Conservation (phyloP, 2,888 invertebrate species). For the Spatulosminthurus flaviceps region DNA sequence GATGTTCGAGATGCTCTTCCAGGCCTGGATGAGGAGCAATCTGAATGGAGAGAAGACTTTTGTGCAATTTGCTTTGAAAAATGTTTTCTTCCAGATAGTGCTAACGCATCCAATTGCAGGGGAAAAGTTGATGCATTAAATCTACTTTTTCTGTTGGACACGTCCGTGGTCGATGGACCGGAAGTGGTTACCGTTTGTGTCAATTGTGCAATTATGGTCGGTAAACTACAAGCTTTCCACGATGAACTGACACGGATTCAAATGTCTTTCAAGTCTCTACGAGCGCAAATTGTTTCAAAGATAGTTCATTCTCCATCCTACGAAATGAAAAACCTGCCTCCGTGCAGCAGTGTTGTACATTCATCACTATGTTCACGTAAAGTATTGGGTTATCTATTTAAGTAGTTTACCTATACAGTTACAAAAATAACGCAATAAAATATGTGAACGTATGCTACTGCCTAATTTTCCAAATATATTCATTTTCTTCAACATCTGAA, state of each 20-base stretch:
- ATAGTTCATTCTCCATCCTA: not conserved
- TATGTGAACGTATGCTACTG: no score
- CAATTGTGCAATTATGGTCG: not conserved
- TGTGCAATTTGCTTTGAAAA: slow-evolving; percentile 24
- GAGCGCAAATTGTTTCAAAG: slow-evolving; percentile 1
- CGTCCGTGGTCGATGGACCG: not conserved
- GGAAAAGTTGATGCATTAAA: not conserved
- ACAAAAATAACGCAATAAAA: no score
- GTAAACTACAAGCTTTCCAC: not conserved
- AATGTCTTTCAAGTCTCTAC: not conserved
- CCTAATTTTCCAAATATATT: no score
- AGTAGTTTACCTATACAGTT: no score
- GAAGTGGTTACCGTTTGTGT: not conserved
- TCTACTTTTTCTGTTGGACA: not conserved
- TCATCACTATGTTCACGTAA: not conserved
- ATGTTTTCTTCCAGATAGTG: not conserved
- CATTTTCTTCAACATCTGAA: no score
- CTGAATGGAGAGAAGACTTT: slow-evolving; percentile 18
- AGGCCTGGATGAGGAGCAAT: not conserved
- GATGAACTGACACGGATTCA: not conserved
- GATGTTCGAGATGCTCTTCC: not conserved
- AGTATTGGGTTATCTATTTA: no score
- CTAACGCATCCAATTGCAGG: not conserved
- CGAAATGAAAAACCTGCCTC: not conserved
- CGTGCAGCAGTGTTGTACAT: not conserved